Conservation (phyloP, 2,113 vertebrate genomes). For the Phylloscopus trochilus region DNA sequence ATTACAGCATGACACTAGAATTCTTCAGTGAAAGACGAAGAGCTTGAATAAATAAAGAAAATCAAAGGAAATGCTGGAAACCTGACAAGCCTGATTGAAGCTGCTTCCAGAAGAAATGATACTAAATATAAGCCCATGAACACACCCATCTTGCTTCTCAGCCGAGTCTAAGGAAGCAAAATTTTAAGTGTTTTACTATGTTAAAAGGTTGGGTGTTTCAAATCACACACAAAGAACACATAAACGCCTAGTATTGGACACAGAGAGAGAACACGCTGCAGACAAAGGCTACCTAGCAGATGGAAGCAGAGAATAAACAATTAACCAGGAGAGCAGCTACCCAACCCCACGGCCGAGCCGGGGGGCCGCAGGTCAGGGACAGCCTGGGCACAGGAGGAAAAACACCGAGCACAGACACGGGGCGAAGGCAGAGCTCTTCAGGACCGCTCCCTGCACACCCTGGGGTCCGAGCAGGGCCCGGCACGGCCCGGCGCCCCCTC, state of each 20-base stretch:
- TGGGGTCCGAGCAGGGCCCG: neutral
- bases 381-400: neutral
- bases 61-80: neutral
- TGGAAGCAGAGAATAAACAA: neutral
- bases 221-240: neutral
- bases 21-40: neutral
- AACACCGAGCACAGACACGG: fast-evolving
- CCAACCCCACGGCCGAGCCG: neutral
- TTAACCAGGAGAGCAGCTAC: neutral
- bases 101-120: neutral
- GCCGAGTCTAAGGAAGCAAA: neutral
- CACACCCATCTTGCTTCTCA: neutral
- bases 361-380: neutral
- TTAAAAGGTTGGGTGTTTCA: neutral
- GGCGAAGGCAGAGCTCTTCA: neutral
- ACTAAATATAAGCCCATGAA: neutral
- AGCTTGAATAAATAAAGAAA: neutral
- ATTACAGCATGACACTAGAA: neutral
- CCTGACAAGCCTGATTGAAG: neutral
- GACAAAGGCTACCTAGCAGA: neutral
- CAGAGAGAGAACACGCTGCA: neutral
- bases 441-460: fast-evolving
- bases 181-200: neutral
- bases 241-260: fast-evolving
- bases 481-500: neutral